These are phyloP conservation scores for Achroia grisella DNA, from an alignment of 1,140 invertebrate species.

Conservation along the genomic window DNA sequence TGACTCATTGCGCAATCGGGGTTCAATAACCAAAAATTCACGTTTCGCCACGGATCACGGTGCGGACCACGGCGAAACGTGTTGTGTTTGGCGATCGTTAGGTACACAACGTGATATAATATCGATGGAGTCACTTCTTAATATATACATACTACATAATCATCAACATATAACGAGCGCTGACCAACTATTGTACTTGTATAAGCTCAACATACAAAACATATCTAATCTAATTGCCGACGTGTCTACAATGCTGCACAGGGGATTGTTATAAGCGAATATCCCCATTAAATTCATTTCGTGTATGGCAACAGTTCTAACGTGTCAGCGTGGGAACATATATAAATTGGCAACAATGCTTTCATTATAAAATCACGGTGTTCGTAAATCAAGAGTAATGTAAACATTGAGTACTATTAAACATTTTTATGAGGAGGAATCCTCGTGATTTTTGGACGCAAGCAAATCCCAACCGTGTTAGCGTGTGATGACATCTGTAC, in stretches of 20 bases:
- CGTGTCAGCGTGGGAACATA: too few species aligned
- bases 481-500: not conserved
- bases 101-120: constrained; percentile 5
- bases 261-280: too few species aligned
- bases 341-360: not conserved
- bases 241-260: too few species aligned
- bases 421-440: not conserved
- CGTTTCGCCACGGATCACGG: not conserved
- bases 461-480: constrained; percentile 1
- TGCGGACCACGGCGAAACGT: too few species aligned
- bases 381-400: constrained; percentile 29
- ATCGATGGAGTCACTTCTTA: constrained; percentile 2
- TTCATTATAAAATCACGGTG: constrained; percentile 5
- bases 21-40: too few species aligned
- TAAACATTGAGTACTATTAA: constrained; percentile 16
- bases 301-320: too few species aligned
- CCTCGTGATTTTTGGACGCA: not conserved
- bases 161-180: not conserved
- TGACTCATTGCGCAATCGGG: not conserved
- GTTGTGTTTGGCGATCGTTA: too few species aligned
- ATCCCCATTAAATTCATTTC: too few species aligned
- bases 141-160: not conserved
- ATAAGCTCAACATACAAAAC: too few species aligned
- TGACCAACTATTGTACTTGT: too few species aligned
- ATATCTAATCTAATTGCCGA: too few species aligned